Percentiles rank a stretch among this genome's conserved stretches.
Conservation (phyloP, 2,797 vertebrate species). For the Aratinga solstitialis region DNA sequence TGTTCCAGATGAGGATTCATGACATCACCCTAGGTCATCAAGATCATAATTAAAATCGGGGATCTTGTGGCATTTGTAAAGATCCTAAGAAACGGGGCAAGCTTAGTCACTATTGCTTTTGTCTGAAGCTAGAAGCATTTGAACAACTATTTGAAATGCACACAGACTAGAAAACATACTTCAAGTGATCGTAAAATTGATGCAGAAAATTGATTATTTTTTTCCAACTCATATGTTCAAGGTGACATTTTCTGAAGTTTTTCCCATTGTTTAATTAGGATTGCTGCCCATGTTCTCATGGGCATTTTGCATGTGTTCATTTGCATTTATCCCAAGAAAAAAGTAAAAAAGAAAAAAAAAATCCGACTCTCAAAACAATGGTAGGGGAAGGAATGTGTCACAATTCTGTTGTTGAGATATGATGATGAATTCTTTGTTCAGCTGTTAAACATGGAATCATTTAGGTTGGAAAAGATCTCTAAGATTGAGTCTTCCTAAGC, state of each 20-base stretch:
- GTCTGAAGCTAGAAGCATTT: neutral
- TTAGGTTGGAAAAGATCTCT: neutral
- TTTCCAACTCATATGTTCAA: rapidly evolving
- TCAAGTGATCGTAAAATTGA: neutral
- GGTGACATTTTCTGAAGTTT: neutral
- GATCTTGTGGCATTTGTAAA: neutral
- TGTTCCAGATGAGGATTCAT: neutral
- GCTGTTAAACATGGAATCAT: neutral
- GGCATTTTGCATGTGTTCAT: neutral
- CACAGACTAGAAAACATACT: neutral
- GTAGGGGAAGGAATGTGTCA: neutral
- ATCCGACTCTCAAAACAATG: neutral
- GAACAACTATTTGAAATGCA: neutral
- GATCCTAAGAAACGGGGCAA: neutral
- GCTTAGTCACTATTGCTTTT: neutral
- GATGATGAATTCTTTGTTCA: neutral
- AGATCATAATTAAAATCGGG: neutral
- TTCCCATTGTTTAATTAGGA: neutral
- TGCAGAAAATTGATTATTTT: neutral
- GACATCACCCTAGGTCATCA: neutral
- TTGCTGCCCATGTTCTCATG: neutral
- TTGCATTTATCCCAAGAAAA: neutral
- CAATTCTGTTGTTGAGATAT: neutral
- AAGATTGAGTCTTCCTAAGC: neutral
- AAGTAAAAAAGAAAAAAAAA: neutral